Conservation (phyloP, 2,888 invertebrate species). For the Lamellibrachia satsuma region DNA sequence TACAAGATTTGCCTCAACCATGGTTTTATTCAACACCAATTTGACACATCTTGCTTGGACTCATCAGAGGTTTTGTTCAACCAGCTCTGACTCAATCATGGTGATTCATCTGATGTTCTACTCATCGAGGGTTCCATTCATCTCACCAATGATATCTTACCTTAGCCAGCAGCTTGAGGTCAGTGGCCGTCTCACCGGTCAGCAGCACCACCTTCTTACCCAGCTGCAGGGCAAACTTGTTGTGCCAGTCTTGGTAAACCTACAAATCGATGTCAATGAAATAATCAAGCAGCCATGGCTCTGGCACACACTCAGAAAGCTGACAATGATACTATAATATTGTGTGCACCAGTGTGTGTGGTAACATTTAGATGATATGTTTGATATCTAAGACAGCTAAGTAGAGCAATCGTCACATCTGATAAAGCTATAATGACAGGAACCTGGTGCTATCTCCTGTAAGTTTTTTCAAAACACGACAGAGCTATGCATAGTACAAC, state of each 20-base stretch:
- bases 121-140: neutral
- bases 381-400: neutral
- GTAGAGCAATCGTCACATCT: neutral
- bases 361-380: neutral
- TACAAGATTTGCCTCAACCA: too few species aligned
- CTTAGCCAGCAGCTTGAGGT: slow-evolving; percentile 82
- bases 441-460: neutral
- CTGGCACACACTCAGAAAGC: neutral
- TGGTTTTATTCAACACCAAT: too few species aligned
- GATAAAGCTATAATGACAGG: neutral
- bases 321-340: neutral
- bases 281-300: neutral
- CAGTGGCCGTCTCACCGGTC: slow-evolving; percentile 97
- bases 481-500: neutral
- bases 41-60: too few species aligned
- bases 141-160: slow-evolving; percentile 44
- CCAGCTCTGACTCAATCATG: too few species aligned
- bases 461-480: neutral
- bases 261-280: slow-evolving; percentile 40
- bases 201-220: slow-evolving; percentile 84
- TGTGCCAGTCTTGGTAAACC: slow-evolving; percentile 87
- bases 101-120: neutral
- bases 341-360: neutral
- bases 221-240: slow-evolving; percentile 80
- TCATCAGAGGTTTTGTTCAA: too few species aligned